These are phyloP conservation scores for Metridium senile DNA, from an alignment of 92 coral and sea anemone genomes.

Conservation along the genomic window DNA sequence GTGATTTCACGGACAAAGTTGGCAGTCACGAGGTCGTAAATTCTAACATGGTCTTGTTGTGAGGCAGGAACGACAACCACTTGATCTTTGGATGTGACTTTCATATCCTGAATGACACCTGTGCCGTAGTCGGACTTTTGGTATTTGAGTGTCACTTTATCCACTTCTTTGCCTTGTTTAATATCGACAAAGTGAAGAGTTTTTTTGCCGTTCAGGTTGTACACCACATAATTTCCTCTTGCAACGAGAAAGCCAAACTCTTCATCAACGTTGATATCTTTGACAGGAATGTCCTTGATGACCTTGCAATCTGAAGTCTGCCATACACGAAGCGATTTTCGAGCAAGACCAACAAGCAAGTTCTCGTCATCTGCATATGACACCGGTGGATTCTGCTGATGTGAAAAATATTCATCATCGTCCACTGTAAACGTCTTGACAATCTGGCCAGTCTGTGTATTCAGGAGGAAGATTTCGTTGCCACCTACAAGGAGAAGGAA, in stretches of 20 bases:
- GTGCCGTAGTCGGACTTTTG: conserved; percentile 36
- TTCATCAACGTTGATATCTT: conserved; percentile 62
- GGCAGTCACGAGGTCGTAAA: conserved; percentile 80
- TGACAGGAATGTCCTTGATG: conserved; percentile 66
- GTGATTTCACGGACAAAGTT: conserved; percentile 72
- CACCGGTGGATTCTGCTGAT: conserved; percentile 59
- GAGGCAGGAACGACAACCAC: conserved; percentile 79
- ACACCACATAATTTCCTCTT: conserved; percentile 60
- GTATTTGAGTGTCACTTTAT: conserved; percentile 58
- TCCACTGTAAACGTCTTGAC: conserved; percentile 65
- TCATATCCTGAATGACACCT: conserved; percentile 60
- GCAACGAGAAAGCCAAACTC: conserved; percentile 80
- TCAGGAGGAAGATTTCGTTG: conserved; percentile 64
- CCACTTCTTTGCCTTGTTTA: conserved; percentile 71
- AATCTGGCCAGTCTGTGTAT: conserved; percentile 80
- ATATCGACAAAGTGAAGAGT: conserved; percentile 74
- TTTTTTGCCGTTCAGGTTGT: conserved; percentile 59
- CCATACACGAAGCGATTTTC: conserved; percentile 78
- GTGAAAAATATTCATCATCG: conserved; percentile 80
- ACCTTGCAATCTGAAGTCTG: conserved; percentile 59
- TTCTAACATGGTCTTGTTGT: conserved; percentile 51
- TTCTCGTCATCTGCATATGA: conserved; percentile 82
- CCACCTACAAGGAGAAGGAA: conserved; percentile 85
- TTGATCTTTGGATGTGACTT: conserved; percentile 59
- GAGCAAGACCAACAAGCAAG: conserved; percentile 72